Conservation (phyloP, 1,140 invertebrate genomes). For the Macrostomum lignano region DNA sequence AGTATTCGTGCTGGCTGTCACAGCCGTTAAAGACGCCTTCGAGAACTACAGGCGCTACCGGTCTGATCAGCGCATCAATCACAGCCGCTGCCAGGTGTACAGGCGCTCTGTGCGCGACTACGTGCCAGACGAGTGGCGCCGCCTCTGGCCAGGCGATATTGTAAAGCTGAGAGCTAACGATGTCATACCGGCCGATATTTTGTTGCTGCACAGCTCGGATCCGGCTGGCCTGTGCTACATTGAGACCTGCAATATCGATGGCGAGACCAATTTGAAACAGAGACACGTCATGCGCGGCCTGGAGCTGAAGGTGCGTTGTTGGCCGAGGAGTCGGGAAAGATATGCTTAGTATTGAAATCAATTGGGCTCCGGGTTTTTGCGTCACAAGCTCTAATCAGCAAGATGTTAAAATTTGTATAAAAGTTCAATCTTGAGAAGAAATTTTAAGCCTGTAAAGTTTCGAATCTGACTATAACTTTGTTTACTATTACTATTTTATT, state of each 20-base stretch:
- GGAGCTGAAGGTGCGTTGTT: too few relatives aligned
- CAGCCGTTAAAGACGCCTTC: constrained; percentile 77
- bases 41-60: constrained; percentile 42
- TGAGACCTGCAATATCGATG: constrained; percentile 30
- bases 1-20: constrained; percentile 57
- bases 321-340: too few relatives aligned
- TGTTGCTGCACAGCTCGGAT: constrained; percentile 37
- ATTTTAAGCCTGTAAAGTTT: too few relatives aligned
- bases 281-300: too few relatives aligned
- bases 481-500: too few relatives aligned
- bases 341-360: too few relatives aligned
- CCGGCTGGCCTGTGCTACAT: constrained; percentile 23
- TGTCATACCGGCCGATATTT: constrained; percentile 45
- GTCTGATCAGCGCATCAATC: constrained; percentile 14
- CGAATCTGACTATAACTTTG: too few relatives aligned
- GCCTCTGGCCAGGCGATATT: constrained; percentile 54
- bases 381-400: too few relatives aligned
- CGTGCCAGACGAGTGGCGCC: constrained; percentile 41
- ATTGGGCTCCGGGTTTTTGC: too few relatives aligned
- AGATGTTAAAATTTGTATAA: too few relatives aligned
- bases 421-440: too few relatives aligned
- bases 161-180: constrained; percentile 42
- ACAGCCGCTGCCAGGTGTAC: constrained; percentile 24
- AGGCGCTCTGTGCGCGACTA: neutral
- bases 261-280: constrained; percentile 9